Conservation (phyloP, 2,797 vertebrate genomes). For the Sebastes steindachneri region DNA sequence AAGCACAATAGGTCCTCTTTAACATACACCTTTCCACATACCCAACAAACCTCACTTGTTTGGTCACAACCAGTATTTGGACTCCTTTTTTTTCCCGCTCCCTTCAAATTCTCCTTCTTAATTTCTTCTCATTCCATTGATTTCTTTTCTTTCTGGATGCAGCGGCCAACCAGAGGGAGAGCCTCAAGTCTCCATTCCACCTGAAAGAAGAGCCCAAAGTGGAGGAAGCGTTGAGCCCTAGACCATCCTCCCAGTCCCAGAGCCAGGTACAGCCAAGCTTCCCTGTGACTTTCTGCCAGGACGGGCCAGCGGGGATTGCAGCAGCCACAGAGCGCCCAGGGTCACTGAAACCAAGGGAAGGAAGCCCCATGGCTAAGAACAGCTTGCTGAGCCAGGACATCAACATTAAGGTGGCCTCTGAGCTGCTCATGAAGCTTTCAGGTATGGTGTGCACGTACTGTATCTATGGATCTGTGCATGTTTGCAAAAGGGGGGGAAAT, state of each 20-base stretch:
- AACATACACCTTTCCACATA: not conserved
- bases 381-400: constrained; percentile 91
- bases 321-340: constrained; percentile 72
- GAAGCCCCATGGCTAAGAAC: constrained; percentile 82
- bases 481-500: not conserved
- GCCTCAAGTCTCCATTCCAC: constrained; percentile 91
- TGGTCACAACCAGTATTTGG: not conserved
- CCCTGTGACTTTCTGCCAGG: constrained; percentile 84
- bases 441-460: constrained; percentile 77
- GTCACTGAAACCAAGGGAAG: constrained; percentile 86
- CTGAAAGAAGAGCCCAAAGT: constrained; percentile 95
- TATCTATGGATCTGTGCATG: not conserved
- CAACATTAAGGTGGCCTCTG: constrained; percentile 95
- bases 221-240: constrained; percentile 85
- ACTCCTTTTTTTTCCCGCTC: not conserved
- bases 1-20: no score
- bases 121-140: not conserved
- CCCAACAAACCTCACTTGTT: not conserved
- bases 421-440: constrained; percentile 98
- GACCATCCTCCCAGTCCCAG: constrained; percentile 78
- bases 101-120: not conserved
- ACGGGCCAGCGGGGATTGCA: constrained; percentile 72
- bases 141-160: constrained; percentile 26
- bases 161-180: constrained; percentile 99
- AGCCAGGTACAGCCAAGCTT: constrained; percentile 81